phyloP scores from a whole-genome alignment of 2,113 vertebrate genomes.

The human (Homo sapiens) region GRCh38 chr2:237435001-237435500 shows the following conservation, averaged over 20 bases:
- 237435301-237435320: not conserved
- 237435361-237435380: not conserved
- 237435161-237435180: rapidly evolving
- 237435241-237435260: rapidly evolving
- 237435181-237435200: rapidly evolving
- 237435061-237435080: rapidly evolving
- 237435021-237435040: not conserved
- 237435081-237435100: rapidly evolving
- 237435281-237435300: not conserved
- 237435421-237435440: rapidly evolving
- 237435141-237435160: not conserved
- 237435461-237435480: rapidly evolving
- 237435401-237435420: not conserved
- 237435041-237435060: no score
- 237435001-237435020: rapidly evolving
- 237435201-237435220: not conserved
- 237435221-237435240: not conserved
- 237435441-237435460: not conserved
- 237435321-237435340: not conserved
- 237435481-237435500: not conserved
- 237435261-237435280: rapidly evolving
- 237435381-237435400: not conserved
- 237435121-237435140: rapidly evolving
- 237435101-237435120: rapidly evolving
- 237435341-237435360: not conserved